Conservation (phyloP, 2,888 invertebrate species). For the Volucella inflata region DNA sequence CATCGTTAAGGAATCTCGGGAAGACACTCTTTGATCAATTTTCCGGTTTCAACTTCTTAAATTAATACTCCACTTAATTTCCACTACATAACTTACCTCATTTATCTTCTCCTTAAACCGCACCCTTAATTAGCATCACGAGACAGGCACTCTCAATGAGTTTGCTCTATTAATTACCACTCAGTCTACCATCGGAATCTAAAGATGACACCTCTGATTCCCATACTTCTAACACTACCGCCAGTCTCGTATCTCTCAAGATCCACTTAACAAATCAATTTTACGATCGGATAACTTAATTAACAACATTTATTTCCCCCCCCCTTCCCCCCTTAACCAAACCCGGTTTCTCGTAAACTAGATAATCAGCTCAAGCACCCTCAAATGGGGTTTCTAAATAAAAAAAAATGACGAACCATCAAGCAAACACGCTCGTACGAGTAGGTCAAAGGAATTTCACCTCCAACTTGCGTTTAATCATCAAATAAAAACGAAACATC, state of each 20-base stretch:
- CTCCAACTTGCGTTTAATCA: conserved; percentile 27
- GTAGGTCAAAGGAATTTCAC: conserved; percentile 42
- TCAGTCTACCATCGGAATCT: background rate
- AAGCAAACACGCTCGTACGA: background rate
- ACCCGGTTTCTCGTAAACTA: conserved; percentile 33
- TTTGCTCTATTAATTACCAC: conserved; percentile 32
- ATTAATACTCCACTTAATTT: too few relatives aligned
- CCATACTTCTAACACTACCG: conserved; percentile 42
- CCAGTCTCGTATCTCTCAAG: conserved; percentile 2
- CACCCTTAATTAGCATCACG: conserved; percentile 2
- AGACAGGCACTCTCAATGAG: conserved; percentile 20
- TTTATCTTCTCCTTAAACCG: background rate
- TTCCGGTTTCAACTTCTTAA: too few relatives aligned
- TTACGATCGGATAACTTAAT: conserved; percentile 66
- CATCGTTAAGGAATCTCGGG: too few relatives aligned
- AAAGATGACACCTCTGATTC: conserved; percentile 42
- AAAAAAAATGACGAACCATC: conserved; percentile 17
- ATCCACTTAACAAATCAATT: conserved; percentile 46
- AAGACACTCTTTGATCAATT: too few relatives aligned
- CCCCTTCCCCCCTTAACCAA: conserved; percentile 24
- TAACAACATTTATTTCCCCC: conserved; percentile 62
- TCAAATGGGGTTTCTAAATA: conserved; percentile 48
- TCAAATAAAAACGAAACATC: conserved; percentile 45
- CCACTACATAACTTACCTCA: too few relatives aligned
- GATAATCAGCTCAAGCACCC: background rate